Conservation (phyloP, 2,797 vertebrate genomes). For the Enteromius thamalakanensis region DNA sequence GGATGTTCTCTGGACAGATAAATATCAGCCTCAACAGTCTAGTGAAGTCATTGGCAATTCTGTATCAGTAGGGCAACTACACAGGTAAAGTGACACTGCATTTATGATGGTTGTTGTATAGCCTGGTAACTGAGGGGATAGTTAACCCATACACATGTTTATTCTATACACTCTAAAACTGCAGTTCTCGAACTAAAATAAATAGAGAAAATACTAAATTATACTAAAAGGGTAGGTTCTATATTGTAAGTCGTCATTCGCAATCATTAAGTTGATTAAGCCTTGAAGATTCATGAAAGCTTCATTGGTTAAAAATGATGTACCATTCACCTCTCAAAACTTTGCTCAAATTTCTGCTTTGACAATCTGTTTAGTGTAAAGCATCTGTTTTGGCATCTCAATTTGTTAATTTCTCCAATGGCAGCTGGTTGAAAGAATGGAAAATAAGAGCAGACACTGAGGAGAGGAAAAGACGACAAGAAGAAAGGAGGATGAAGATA, state of each 20-base stretch:
- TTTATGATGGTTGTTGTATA: background rate
- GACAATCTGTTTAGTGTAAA: background rate
- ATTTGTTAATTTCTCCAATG: background rate
- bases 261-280: background rate
- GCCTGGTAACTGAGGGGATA: background rate
- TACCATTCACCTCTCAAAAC: background rate
- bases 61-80: constrained; percentile 80
- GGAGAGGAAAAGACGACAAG: constrained; percentile 75
- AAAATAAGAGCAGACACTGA: constrained; percentile 84
- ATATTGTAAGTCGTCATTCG: background rate
- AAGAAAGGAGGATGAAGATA: constrained; percentile 72
- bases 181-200: background rate
- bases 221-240: background rate
- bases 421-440: constrained; percentile 94
- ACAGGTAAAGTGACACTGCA: constrained; percentile 74
- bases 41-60: constrained; percentile 87
- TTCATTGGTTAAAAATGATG: background rate
- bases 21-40: constrained; percentile 86
- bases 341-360: background rate
- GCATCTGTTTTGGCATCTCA: too few species aligned
- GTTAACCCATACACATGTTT: background rate
- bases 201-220: background rate
- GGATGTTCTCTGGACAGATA: constrained; percentile 92
- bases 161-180: background rate
- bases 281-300: background rate